Percentiles rank a stretch among this genome's conserved stretches.
phyloP scores from a whole-genome alignment of 2,113 vertebrate genomes.

The Mormyrus iriodes region DNA sequence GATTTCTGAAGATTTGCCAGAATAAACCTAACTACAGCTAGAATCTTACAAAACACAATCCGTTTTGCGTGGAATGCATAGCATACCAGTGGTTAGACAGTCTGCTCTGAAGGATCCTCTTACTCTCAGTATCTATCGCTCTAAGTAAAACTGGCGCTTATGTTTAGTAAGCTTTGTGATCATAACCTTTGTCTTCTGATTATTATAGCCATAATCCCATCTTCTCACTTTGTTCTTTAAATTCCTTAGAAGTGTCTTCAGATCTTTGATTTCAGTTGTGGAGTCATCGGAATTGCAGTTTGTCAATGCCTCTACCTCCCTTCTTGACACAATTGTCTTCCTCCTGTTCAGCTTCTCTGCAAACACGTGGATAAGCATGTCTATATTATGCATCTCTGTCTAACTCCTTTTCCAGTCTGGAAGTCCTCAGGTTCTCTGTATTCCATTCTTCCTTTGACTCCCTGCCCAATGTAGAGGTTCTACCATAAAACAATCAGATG shows the following conservation, averaged over 20 bases:
- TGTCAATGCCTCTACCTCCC: not conserved
- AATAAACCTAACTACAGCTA: not conserved
- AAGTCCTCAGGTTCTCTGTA: not conserved
- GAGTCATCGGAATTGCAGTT: not conserved
- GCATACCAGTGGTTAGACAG: not conserved
- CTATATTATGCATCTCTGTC: not conserved
- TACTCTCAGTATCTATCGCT: not conserved
- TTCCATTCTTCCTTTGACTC: not conserved
- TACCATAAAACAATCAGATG: not conserved
- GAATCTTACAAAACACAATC: not conserved
- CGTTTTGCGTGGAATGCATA: not conserved
- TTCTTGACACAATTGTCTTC: not conserved
- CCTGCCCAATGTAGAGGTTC: not conserved
- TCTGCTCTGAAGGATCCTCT: not conserved
- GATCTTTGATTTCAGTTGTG: not conserved
- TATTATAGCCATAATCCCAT: not conserved
- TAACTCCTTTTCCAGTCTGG: not conserved
- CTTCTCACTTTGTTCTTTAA: not conserved
- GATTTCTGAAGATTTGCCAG: not conserved
- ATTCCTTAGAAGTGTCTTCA: not conserved
- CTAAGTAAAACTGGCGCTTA: not conserved
- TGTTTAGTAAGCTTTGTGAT: not conserved
- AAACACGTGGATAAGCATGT: not conserved
- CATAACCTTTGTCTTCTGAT: not conserved
- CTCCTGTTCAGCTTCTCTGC: not conserved